A percentile compares a stretch with the other conserved stretches of the same genome.
phyloP scores from a whole-genome alignment of 2,113 vertebrate species.

The Ciconia boyciana region DNA sequence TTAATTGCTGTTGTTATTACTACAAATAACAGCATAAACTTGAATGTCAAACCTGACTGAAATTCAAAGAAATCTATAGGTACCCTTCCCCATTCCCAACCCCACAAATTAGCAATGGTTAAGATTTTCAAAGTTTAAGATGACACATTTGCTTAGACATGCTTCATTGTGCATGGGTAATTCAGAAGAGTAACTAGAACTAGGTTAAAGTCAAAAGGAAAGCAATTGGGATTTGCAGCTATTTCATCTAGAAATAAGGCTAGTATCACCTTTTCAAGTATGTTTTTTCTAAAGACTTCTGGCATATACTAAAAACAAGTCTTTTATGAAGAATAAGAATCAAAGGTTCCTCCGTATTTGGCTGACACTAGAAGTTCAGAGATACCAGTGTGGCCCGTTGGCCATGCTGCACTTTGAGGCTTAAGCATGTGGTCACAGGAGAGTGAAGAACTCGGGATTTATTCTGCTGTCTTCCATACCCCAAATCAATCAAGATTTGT shows the following conservation, averaged over 20 bases:
- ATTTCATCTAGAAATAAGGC: neutral
- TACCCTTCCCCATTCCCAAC: neutral
- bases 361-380: neutral
- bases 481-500: neutral
- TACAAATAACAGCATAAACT: constrained; percentile 54
- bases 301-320: neutral
- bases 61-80: constrained; percentile 55
- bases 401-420: neutral
- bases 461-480: neutral
- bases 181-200: neutral
- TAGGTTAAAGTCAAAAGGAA: neutral
- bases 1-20: constrained; percentile 38
- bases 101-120: neutral
- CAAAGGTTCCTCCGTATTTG: neutral
- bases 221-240: neutral
- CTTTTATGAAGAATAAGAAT: neutral
- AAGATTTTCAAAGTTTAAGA: constrained; percentile 20
- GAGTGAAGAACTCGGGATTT: neutral
- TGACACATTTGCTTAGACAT: neutral
- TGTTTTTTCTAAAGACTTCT: neutral
- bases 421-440: neutral
- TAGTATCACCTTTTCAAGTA: neutral
- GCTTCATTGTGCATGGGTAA: neutral
- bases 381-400: neutral
- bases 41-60: constrained; percentile 47